phyloP scores from a whole-genome alignment of 2,888 invertebrate species.

The Eugnorisma glareosa region DNA sequence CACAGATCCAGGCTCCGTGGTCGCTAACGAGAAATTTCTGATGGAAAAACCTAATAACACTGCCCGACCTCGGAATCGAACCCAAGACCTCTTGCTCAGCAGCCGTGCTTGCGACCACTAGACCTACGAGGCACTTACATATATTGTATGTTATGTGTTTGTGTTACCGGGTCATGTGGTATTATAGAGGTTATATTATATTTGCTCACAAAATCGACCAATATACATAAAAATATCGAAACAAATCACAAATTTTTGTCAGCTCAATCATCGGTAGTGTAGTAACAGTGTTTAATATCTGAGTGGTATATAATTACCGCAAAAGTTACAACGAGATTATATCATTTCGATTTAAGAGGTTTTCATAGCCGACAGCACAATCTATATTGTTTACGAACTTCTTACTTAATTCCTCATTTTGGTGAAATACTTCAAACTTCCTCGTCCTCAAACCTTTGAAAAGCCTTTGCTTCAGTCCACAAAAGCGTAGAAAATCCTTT shows the following conservation, averaged over 20 bases:
- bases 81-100: too few species aligned
- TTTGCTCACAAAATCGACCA: neutral
- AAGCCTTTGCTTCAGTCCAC: conserved; percentile 45
- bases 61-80: too few species aligned
- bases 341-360: conserved; percentile 18
- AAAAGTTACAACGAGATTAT: conserved; percentile 13
- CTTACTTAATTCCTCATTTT: conserved; percentile 37
- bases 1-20: too few species aligned
- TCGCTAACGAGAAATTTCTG: too few species aligned
- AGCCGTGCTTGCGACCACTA: too few species aligned
- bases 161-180: neutral
- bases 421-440: conserved; percentile 43
- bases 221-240: neutral
- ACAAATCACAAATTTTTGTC: neutral
- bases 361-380: conserved; percentile 18
- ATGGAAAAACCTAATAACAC: too few species aligned
- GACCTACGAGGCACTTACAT: too few species aligned
- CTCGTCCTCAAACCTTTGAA: conserved; percentile 38
- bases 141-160: neutral
- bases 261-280: neutral
- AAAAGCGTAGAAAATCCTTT: conserved; percentile 53
- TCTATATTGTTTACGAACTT: conserved; percentile 49
- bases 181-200: too few species aligned
- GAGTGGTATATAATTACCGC: neutral
- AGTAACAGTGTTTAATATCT: neutral